A percentile compares a stretch with the other conserved stretches of the same genome.
These are phyloP conservation scores for Odontomyia ornata DNA, from an alignment of 2,888 invertebrate genomes.

Conservation along the genomic window DNA sequence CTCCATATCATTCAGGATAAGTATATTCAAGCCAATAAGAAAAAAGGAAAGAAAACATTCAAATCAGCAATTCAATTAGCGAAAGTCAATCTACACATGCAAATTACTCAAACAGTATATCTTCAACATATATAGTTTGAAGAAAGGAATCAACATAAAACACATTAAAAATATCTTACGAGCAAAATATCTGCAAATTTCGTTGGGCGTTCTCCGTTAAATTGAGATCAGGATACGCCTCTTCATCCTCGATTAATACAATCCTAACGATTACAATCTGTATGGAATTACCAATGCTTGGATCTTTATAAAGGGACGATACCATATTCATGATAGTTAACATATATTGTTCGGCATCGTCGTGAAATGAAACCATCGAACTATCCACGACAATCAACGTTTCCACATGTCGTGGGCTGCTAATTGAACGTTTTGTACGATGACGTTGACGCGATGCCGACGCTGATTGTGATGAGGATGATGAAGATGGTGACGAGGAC, in stretches of 20 bases:
- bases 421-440: constrained; percentile 72
- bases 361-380: constrained; percentile 88
- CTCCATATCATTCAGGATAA: neutral
- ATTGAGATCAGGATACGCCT: constrained; percentile 71
- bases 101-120: neutral
- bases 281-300: constrained; percentile 89
- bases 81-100: constrained; percentile 3
- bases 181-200: constrained; percentile 85
- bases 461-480: constrained; percentile 59
- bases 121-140: neutral
- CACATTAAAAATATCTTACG: constrained; percentile 56
- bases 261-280: constrained; percentile 90
- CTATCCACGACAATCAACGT: constrained; percentile 87
- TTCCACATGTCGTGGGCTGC: constrained; percentile 82
- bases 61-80: constrained; percentile 22
- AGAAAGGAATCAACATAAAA: no score
- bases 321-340: constrained; percentile 95
- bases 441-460: constrained; percentile 53
- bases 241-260: constrained; percentile 75
- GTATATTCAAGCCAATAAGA: neutral
- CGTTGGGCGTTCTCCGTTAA: constrained; percentile 83
- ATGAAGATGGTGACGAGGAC: neutral
- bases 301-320: constrained; percentile 83
- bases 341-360: constrained; percentile 84
- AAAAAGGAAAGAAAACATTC: neutral